Conservation (phyloP, 2,797 vertebrate species). For the Galaxias olidus region DNA sequence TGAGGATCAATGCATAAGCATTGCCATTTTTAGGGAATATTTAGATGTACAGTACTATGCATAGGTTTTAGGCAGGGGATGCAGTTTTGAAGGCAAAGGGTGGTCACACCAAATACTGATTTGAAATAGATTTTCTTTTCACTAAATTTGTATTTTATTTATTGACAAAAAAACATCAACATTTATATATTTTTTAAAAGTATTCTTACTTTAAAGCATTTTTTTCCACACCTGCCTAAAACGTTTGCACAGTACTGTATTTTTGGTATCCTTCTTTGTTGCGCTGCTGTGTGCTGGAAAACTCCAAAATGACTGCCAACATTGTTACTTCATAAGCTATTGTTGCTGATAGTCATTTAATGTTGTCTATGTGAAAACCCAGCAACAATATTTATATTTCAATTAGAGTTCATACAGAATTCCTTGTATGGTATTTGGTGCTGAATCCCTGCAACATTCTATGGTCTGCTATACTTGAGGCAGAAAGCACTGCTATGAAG, state of each 20-base stretch:
- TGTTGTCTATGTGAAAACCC: neutral
- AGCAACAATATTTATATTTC: neutral
- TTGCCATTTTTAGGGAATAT: neutral
- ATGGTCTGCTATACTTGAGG: neutral
- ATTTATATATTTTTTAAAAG: neutral
- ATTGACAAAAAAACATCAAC: neutral
- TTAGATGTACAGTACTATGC: no score
- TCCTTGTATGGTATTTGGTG: neutral
- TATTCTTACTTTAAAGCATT: neutral
- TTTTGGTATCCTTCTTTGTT: no score
- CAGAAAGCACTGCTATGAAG: neutral
- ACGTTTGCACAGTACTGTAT: no score
- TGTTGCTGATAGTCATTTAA: no score
- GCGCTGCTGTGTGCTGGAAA: no score
- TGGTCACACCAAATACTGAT: conserved; percentile 22
- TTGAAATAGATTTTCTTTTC: conserved; percentile 14
- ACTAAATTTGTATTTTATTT: no score
- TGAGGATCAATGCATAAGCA: neutral
- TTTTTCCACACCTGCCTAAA: no score
- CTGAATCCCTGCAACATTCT: neutral
- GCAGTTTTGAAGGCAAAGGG: conserved; percentile 23
- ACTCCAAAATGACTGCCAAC: no score
- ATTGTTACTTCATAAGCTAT: no score
- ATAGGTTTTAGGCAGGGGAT: no score
- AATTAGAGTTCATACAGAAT: conserved; percentile 4